These are phyloP conservation scores for Tuta absoluta DNA, from an alignment of 2,888 invertebrate genomes.

Conservation along the genomic window DNA sequence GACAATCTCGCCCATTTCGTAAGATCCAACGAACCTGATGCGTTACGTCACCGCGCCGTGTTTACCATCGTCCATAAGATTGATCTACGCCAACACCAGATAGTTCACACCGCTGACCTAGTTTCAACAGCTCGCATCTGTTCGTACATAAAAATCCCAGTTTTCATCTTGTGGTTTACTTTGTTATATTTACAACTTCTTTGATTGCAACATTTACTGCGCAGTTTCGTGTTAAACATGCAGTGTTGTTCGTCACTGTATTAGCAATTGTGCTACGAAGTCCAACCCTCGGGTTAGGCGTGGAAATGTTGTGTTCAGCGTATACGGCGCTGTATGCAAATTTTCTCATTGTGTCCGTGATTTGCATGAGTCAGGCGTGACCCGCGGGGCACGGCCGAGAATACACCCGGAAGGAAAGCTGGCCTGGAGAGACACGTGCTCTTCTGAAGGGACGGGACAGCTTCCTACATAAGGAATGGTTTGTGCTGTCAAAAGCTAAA, in stretches of 20 bases:
- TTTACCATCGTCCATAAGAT: slow-evolving; percentile 63
- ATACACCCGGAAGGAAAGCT: slow-evolving; percentile 79
- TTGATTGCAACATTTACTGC: slow-evolving; percentile 7
- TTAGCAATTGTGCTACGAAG: slow-evolving; percentile 44
- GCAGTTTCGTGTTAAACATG: slow-evolving; percentile 14
- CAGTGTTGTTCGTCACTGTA: slow-evolving; percentile 20
- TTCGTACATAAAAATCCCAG: slow-evolving; percentile 60
- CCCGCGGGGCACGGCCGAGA: slow-evolving; percentile 64
- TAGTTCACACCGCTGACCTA: slow-evolving; percentile 72
- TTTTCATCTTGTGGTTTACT: slow-evolving; percentile 45
- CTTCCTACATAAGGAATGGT: background rate
- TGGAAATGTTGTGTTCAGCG: slow-evolving; percentile 50
- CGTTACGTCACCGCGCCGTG: slow-evolving; percentile 68
- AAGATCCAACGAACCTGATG: slow-evolving; percentile 55
- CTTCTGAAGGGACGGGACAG: slow-evolving; percentile 27
- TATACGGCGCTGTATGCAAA: slow-evolving; percentile 58
- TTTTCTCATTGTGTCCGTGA: slow-evolving; percentile 66
- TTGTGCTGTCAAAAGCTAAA: background rate
- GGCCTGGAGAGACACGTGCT: slow-evolving; percentile 68
- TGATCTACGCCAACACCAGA: slow-evolving; percentile 55
- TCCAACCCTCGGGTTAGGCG: slow-evolving; percentile 33
- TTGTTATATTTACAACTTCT: background rate
- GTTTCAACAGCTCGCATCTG: slow-evolving; percentile 60
- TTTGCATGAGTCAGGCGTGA: slow-evolving; percentile 70
- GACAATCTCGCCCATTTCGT: slow-evolving; percentile 60